Evolutionary conservation across 2,888 invertebrate genomes (phyloP), one percentile per base, ranked within the genome.

Genomic region (Sarcophaga variegata): DNA sequence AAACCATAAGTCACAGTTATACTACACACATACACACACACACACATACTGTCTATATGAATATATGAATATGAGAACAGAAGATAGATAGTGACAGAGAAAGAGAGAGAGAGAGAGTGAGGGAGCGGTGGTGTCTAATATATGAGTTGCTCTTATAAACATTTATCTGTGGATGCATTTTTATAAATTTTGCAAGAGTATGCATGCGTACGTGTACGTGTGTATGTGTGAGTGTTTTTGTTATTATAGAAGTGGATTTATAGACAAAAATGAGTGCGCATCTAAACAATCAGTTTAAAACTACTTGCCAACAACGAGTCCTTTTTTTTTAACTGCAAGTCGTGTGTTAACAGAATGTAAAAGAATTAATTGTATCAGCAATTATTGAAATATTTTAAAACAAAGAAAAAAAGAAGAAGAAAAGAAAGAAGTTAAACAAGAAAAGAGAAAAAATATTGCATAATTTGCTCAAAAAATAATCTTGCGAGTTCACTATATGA

Each of bases 191-290:
- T 59, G 59, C 37, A 37, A 37, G 37, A 0, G 37, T 10, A 37
- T 37, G 37, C 37, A 37, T 37, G 37, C 8, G 10, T 47, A 8
- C 10, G 45, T 2, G 54, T 75, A 54, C 81, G 70, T 71, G 70
- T 88, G 74, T 80, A 63, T 49, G 37, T 74, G 37, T 79, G 12
- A 60, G n/a, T 25, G 22, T 54, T 45, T 82, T 69, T 70, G 75
- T 75, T 84, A 62, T 79, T 71, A 66, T 63, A 72, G 49, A 77
- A 82, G 71, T 82, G 66, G 83, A 87, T 84, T 84, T 83, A 87
- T 84, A 84, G 77, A 87, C 78, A 84, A 81, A 81, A 75, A 59
- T 77, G 47, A 80, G 69, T 77, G 81, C 37, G 37, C 81, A 85
- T 45, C 76, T 67, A 74, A 80, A 80, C 64, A 75, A 79, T 54